Base-by-base conservation (phyloP, 2,888 invertebrate genomes). In the Nomada flava region DNA sequence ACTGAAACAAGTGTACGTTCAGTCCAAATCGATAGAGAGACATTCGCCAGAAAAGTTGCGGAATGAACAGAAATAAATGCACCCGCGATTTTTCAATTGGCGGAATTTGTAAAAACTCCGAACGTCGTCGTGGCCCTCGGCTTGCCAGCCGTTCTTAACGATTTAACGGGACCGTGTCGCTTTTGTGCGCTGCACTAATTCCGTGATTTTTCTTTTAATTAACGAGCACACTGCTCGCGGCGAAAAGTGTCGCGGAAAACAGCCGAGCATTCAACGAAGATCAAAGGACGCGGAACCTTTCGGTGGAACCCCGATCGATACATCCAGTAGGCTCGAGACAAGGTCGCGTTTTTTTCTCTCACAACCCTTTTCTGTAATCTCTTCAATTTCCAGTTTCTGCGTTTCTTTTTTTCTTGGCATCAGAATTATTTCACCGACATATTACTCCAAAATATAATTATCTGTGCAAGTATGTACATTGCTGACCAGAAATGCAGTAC, bases 141-240 rank as follows among this genome's bases (percentile, higher is more conserved):
- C n/a, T n/a, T 23, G 18, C 13, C 42, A 15, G 47, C 15, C 5
- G n/a, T 10, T 15, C 42, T 36, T 18, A 50, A 64, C 26, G 26
- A 50, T 64, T 64, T 50, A 26, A 64, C 50, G 26, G 60, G 60
- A 4, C 36, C n/a, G 36, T 29, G 36, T 59, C 68, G 59, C 75
- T 53, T 52, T 69, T 44, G 69, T 50, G 57, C 63, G 59, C 57
- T 2, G 20, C 65, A 26, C n/a, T 53, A 36, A 65, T 70, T 62
- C 65, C 59, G 20, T 15, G 79, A 69, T 73, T 79, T 69, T 63
- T 47, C 73, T 60, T 64, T 63, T 79, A 81, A 81, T 81, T 81
- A 81, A 81, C 57, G 59, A 59, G 63, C 68, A 26, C 68, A n/a
- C 29, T 52, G 52, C 11, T 42, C 36, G 60, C 50, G 57, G 26